A percentile compares a stretch with the other conserved stretches of the same genome.
These are phyloP conservation scores for Cylas formicarius DNA, from an alignment of 1,140 invertebrate genomes.

Conservation along the genomic window DNA sequence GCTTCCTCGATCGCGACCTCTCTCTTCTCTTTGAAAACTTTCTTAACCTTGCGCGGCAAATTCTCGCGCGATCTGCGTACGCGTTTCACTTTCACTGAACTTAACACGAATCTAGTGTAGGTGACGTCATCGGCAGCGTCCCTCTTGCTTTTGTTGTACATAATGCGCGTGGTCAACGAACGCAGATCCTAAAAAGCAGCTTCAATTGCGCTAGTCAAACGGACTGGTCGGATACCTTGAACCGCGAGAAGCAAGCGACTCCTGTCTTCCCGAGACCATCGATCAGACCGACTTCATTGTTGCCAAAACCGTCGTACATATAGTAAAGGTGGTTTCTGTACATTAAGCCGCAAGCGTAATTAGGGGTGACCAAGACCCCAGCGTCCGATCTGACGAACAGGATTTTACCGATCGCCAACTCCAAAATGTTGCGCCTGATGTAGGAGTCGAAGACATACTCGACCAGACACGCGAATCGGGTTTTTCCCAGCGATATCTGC, in stretches of 20 bases:
- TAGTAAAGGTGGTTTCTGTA: slow-evolving; percentile 46
- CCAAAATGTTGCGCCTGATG: slow-evolving; percentile 27
- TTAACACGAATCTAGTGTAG: slow-evolving; percentile 35
- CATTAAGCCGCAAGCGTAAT: slow-evolving; percentile 47
- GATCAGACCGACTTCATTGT: slow-evolving; percentile 46
- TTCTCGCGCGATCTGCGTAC: slow-evolving; percentile 16
- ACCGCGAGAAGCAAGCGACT: slow-evolving; percentile 45
- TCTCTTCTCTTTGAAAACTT: slow-evolving; percentile 6
- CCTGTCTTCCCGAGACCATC: slow-evolving; percentile 39
- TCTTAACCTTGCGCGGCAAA: background rate
- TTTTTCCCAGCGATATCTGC: slow-evolving; percentile 32
- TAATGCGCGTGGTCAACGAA: slow-evolving; percentile 37
- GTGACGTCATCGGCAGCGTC: slow-evolving; percentile 29
- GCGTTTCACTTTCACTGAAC: slow-evolving; percentile 26
- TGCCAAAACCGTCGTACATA: slow-evolving; percentile 45
- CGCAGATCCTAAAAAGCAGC: slow-evolving; percentile 13
- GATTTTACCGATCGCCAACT: slow-evolving; percentile 27
- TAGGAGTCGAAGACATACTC: slow-evolving; percentile 32
- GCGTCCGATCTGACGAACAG: slow-evolving; percentile 42
- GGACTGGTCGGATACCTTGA: slow-evolving; percentile 32
- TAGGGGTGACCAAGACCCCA: slow-evolving; percentile 46
- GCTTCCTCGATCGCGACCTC: slow-evolving; percentile 11
- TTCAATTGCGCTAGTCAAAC: background rate
- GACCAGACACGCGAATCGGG: slow-evolving; percentile 27
- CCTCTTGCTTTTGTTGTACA: slow-evolving; percentile 37